Conservation (phyloP, 2,797 vertebrate genomes). For the Acridotheres tristis region DNA sequence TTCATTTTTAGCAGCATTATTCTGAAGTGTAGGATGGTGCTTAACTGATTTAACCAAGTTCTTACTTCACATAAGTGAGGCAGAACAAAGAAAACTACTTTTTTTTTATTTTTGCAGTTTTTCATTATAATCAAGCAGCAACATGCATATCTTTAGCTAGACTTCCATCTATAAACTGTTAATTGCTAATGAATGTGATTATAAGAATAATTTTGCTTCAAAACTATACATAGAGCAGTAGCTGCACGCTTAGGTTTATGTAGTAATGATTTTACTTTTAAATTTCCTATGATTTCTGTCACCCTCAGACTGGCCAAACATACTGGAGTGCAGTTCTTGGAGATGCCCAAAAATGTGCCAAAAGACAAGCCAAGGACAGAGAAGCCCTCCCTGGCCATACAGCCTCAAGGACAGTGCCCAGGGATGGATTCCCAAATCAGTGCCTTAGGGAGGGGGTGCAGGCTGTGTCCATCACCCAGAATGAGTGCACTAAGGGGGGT, state of each 20-base stretch:
- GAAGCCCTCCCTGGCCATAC: not conserved
- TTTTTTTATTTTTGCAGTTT: not conserved
- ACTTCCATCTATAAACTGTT: constrained; percentile 1
- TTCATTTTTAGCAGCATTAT: constrained; percentile 69
- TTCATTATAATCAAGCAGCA: not conserved
- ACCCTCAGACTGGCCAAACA: not conserved
- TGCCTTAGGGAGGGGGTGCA: not conserved
- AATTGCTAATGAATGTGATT: not conserved
- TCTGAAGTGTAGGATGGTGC: constrained; percentile 55
- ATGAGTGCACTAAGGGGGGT: not conserved
- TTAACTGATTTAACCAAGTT: constrained; percentile 52
- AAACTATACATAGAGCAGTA: not conserved
- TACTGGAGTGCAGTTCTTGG: not conserved
- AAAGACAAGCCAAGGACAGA: not conserved
- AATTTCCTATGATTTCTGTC: not conserved
- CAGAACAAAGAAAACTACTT: constrained; percentile 28
- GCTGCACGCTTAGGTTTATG: not conserved
- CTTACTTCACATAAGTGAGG: constrained; percentile 1
- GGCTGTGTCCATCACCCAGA: rapidly evolving
- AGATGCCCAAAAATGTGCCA: not conserved
- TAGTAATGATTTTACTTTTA: not conserved
- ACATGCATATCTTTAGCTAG: not conserved
- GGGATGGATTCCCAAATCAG: not conserved
- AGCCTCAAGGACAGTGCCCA: not conserved
- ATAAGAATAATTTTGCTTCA: not conserved